These are phyloP conservation scores for Poeciliopsis turneri DNA, from an alignment of 2,797 vertebrate species.

Conservation along the genomic window DNA sequence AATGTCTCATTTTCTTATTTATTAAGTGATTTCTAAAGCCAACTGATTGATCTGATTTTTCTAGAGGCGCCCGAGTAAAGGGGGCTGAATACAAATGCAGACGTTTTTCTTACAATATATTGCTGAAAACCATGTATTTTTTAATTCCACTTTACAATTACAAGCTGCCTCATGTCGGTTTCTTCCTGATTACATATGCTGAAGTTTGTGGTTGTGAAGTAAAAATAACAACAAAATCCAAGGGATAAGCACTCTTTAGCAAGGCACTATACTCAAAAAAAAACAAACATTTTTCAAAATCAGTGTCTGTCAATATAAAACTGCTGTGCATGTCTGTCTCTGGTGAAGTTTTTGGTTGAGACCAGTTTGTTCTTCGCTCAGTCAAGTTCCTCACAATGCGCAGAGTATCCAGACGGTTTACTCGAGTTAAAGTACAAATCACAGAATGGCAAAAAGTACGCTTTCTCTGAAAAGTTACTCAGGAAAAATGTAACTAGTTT, in stretches of 20 bases:
- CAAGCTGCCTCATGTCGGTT: neutral
- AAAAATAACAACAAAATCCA: neutral
- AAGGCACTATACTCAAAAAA: neutral
- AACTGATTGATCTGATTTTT: neutral
- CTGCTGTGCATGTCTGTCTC: no score
- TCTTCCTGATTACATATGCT: neutral
- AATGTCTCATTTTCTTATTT: neutral
- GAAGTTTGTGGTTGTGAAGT: neutral
- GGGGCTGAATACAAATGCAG: neutral
- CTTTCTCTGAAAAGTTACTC: no score
- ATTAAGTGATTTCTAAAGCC: neutral
- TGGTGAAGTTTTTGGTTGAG: no score
- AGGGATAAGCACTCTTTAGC: neutral
- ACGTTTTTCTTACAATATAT: neutral
- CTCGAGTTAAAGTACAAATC: no score
- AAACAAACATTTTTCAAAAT: no score
- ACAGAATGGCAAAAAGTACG: no score
- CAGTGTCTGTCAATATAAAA: no score
- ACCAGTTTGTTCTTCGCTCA: no score
- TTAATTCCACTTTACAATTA: neutral
- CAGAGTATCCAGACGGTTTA: no score
- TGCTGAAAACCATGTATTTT: neutral
- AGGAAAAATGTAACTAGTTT: no score
- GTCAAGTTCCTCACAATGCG: no score
- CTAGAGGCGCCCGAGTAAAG: neutral